phyloP scores from a whole-genome alignment of 2,888 invertebrate genomes.

The Drosophila anomalipes region DNA sequence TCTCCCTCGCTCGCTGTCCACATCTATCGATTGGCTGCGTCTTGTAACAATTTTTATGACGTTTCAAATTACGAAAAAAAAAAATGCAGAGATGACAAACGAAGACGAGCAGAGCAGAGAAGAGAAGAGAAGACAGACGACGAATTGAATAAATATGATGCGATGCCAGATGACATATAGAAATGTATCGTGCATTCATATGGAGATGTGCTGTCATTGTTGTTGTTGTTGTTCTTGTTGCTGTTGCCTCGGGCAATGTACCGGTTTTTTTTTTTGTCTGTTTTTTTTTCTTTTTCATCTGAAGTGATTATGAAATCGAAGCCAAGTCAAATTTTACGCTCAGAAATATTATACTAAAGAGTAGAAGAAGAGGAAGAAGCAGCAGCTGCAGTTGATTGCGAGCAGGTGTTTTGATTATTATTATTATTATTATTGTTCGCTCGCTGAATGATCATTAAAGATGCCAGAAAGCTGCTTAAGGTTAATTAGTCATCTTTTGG shows the following conservation, averaged over 20 bases:
- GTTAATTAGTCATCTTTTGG: constrained; percentile 74
- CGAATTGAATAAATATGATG: constrained; percentile 35
- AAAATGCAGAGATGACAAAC: constrained; percentile 8
- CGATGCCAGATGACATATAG: constrained; percentile 56
- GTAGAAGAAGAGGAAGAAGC: background rate
- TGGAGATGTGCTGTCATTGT: constrained; percentile 39
- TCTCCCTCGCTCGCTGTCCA: background rate
- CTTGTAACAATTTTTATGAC: constrained; percentile 74
- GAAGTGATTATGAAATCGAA: constrained; percentile 70
- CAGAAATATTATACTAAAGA: constrained; percentile 30
- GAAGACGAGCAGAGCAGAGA: too few relatives aligned
- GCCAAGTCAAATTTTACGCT: constrained; percentile 41
- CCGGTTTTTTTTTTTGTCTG: constrained; percentile 19
- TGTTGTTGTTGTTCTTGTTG: constrained; percentile 12
- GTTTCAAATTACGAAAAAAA: constrained; percentile 67
- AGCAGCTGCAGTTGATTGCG: constrained; percentile 3
- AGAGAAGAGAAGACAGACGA: background rate
- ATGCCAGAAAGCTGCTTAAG: constrained; percentile 57
- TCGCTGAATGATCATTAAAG: constrained; percentile 42
- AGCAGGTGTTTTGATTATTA: constrained; percentile 62
- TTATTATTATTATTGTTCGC: constrained; percentile 36
- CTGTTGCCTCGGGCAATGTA: constrained; percentile 31
- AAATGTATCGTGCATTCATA: constrained; percentile 50
- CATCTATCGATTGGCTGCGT: constrained; percentile 44
- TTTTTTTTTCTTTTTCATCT: constrained; percentile 7